These are phyloP conservation scores for Eupsilia transversa DNA, from an alignment of 2,888 invertebrate genomes.

Conservation along the genomic window DNA sequence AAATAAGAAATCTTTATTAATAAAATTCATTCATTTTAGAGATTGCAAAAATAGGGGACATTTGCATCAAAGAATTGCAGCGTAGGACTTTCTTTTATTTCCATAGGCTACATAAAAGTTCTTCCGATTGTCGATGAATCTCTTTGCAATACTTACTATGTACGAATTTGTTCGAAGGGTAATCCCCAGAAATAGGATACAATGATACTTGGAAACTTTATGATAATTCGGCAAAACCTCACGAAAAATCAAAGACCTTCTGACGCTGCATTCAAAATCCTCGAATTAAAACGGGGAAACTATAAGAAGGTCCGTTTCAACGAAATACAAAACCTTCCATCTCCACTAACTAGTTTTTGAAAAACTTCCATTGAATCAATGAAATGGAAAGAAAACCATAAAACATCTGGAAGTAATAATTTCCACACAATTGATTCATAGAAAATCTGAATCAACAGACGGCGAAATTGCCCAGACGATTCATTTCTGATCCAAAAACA, in stretches of 20 bases:
- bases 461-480: slow-evolving; percentile 35
- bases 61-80: background rate
- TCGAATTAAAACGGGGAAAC: background rate
- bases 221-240: background rate
- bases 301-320: background rate
- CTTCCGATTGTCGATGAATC: background rate
- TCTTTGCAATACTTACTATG: background rate
- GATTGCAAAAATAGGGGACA: background rate
- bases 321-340: background rate
- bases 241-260: background rate
- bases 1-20: too few species aligned
- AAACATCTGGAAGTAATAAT: slow-evolving; percentile 31
- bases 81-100: background rate
- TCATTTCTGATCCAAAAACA: slow-evolving; percentile 38
- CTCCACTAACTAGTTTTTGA: background rate
- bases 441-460: slow-evolving; percentile 41
- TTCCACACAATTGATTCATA: slow-evolving; percentile 59
- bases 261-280: background rate
- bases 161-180: background rate
- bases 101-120: background rate
- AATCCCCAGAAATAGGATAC: background rate
- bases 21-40: background rate
- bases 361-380: slow-evolving; percentile 2
- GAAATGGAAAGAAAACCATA: slow-evolving; percentile 6
- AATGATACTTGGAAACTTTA: background rate